Percentiles rank a stretch among this genome's conserved stretches.
Conservation (phyloP, 2,888 invertebrate species). For the Odontocerum albicorne region DNA sequence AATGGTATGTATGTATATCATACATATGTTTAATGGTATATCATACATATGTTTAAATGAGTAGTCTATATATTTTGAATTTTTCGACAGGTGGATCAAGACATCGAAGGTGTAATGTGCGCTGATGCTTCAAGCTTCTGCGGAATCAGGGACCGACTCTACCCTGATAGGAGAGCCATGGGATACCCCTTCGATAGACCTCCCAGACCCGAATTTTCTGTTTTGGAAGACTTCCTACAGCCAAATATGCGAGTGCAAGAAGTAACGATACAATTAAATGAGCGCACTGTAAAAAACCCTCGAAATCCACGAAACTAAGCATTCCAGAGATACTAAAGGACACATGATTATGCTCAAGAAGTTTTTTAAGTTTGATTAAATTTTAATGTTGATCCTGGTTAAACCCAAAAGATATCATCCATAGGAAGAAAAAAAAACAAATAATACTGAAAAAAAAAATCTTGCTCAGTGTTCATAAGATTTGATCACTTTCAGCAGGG, state of each 20-base stretch:
- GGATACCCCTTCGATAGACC: conserved; percentile 81
- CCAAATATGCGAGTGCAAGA: conserved; percentile 71
- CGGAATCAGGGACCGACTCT: conserved; percentile 73
- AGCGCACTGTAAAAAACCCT: conserved; percentile 52
- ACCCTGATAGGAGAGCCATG: conserved; percentile 82
- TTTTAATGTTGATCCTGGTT: too few relatives aligned
- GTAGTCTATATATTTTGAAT: background rate
- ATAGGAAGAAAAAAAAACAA: too few relatives aligned
- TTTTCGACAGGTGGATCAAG: conserved; percentile 45
- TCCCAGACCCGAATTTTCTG: conserved; percentile 56
- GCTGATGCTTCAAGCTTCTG: conserved; percentile 78
- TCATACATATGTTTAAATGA: too few relatives aligned
- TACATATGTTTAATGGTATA: too few relatives aligned
- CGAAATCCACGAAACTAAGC: conserved; percentile 42
- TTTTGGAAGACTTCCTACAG: conserved; percentile 64
- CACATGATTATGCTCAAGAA: too few relatives aligned
- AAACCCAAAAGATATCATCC: too few relatives aligned
- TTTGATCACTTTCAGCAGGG: too few relatives aligned
- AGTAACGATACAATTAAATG: conserved; percentile 61
- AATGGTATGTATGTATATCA: too few relatives aligned
- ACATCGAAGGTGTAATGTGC: conserved; percentile 54
- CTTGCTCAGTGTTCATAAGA: too few relatives aligned
- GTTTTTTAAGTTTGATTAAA: too few relatives aligned
- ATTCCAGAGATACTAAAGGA: too few relatives aligned
- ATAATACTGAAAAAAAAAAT: too few relatives aligned